Evolutionary conservation across 2,888 invertebrate species (phyloP).

Genomic region (Drosophila macrospina): DNA sequence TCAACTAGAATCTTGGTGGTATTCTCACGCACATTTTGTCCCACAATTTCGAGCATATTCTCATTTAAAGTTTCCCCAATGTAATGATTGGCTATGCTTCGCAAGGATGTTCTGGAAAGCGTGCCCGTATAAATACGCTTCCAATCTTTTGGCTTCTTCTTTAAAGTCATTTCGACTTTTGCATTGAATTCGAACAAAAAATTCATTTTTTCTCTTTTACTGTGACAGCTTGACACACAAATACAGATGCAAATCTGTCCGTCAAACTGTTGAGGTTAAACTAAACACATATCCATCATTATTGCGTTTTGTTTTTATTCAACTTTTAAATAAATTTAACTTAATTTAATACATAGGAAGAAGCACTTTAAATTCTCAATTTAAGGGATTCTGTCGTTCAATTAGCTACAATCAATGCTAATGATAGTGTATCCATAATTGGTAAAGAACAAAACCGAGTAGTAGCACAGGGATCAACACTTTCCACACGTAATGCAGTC

Average conservation of each 20-base stretch:
- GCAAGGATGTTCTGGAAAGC: conserved; percentile 27
- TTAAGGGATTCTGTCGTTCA: conserved; percentile 4
- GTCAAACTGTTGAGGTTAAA: background rate
- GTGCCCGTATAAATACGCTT: background rate
- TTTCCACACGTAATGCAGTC: conserved; percentile 76
- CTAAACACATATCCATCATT: background rate
- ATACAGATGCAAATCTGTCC: background rate
- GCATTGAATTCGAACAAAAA: background rate
- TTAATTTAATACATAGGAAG: conserved; percentile 20
- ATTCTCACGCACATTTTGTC: conserved; percentile 18
- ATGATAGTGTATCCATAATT: conserved; percentile 58
- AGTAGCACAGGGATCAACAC: conserved; percentile 61
- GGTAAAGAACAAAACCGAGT: conserved; percentile 65
- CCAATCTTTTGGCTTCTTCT: background rate
- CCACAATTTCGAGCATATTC: background rate
- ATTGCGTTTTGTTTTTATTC: conserved; percentile 16
- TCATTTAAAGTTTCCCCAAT: conserved; percentile 27
- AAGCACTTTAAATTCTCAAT: conserved; percentile 22
- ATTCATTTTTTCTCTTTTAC: background rate
- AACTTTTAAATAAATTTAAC: conserved; percentile 5
- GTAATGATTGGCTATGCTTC: conserved; percentile 5
- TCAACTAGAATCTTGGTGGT: conserved; percentile 14
- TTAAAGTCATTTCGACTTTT: background rate
- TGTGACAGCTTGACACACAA: background rate
- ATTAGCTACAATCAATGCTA: conserved; percentile 21